Conservation (phyloP, 2,888 invertebrate species). For the Pyralis farinalis region DNA sequence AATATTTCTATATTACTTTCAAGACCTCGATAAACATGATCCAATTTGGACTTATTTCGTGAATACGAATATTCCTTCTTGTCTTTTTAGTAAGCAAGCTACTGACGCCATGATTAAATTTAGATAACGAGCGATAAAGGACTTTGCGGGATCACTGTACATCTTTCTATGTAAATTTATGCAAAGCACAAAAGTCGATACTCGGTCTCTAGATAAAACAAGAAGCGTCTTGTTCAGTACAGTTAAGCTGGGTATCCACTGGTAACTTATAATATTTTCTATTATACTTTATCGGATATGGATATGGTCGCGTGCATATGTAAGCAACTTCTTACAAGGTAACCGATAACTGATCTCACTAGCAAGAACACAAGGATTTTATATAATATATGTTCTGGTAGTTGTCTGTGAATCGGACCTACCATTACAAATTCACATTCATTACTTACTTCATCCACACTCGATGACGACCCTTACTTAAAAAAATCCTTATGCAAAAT, state of each 20-base stretch:
- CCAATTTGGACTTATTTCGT: slow-evolving; percentile 2
- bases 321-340: too few relatives aligned
- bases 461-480: too few relatives aligned
- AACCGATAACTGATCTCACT: too few relatives aligned
- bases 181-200: slow-evolving; percentile 72
- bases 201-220: slow-evolving; percentile 51
- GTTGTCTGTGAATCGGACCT: too few relatives aligned
- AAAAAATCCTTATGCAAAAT: too few relatives aligned
- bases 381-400: too few relatives aligned
- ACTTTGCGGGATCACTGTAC: slow-evolving; percentile 23
- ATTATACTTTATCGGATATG: too few relatives aligned
- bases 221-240: slow-evolving; percentile 32
- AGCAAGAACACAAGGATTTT: too few relatives aligned
- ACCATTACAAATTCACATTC: too few relatives aligned
- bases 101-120: slow-evolving; percentile 18
- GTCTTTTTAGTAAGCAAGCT: slow-evolving; percentile 6
- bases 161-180: slow-evolving; percentile 73
- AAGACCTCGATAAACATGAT: neutral
- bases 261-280: too few relatives aligned
- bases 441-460: too few relatives aligned
- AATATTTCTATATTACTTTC: neutral
- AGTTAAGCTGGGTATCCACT: slow-evolving; percentile 6
- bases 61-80: neutral
- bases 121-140: slow-evolving; percentile 20
- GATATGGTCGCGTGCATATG: too few relatives aligned